A percentile compares a stretch with the other conserved stretches of the same genome.
Conservation (phyloP, 2,797 vertebrate genomes). For the Hydrocynus forskahlii region DNA sequence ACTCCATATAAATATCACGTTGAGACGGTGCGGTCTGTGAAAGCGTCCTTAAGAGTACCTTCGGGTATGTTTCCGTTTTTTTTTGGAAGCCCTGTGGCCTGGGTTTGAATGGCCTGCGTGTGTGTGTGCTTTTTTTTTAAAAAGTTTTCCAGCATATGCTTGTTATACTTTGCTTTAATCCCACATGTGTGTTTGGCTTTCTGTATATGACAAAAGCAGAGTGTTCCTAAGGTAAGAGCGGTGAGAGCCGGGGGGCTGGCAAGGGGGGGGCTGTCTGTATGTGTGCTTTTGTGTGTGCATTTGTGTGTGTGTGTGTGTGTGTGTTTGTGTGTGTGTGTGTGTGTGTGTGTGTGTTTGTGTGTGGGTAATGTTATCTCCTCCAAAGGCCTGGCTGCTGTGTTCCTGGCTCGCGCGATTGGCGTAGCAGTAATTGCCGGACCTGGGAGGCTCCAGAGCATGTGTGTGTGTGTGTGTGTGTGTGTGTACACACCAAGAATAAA, state of each 20-base stretch:
- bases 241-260: background rate
- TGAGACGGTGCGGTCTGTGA: conserved; percentile 89
- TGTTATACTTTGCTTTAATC: conserved; percentile 58
- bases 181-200: conserved; percentile 7
- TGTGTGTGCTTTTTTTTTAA: background rate
- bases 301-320: conserved; percentile 12
- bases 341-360: conserved; percentile 36
- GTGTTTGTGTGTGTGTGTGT: conserved; percentile 36
- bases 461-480: conserved; percentile 29
- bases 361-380: conserved; percentile 52
- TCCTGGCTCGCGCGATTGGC: conserved; percentile 40
- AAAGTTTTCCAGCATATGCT: conserved; percentile 73
- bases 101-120: background rate
- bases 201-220: background rate
- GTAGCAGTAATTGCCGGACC: conserved; percentile 52
- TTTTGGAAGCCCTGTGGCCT: background rate
- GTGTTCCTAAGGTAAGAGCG: conserved; percentile 14
- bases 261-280: too few species aligned
- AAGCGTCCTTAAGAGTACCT: conserved; percentile 52
- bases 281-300: too few species aligned
- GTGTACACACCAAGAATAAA: conserved; percentile 60
- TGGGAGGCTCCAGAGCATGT: conserved; percentile 43
- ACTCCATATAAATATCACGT: conserved; percentile 80
- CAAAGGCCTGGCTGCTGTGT: conserved; percentile 51
- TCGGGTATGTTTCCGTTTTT: background rate